Evolutionary conservation across 1,140 invertebrate genomes (phyloP).

Genomic region (Monomorium pharaonis): DNA sequence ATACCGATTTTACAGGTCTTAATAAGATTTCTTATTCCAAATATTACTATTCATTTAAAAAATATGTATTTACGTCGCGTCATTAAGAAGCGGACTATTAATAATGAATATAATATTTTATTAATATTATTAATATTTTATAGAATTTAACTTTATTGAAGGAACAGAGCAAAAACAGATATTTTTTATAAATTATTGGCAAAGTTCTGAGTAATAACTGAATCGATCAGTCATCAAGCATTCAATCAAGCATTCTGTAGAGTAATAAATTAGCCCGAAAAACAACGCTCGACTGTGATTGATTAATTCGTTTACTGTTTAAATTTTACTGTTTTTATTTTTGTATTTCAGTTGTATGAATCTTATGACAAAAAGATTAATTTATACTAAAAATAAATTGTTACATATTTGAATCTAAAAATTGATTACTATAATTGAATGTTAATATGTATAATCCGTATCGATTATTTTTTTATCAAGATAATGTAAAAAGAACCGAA

Average conservation of each 20-base stretch:
- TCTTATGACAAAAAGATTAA: background rate
- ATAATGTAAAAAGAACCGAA: too few species aligned
- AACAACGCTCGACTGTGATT: slow-evolving; percentile 5
- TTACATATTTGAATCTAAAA: background rate
- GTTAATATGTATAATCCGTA: background rate
- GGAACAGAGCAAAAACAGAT: too few species aligned
- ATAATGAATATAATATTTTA: too few species aligned
- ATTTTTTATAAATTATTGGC: too few species aligned
- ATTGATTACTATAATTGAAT: background rate
- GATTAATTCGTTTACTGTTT: background rate
- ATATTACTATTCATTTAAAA: background rate
- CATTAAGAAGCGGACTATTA: background rate
- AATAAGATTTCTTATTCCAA: background rate
- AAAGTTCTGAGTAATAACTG: background rate
- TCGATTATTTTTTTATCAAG: background rate
- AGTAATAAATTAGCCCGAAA: background rate
- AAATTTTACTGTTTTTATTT: background rate
- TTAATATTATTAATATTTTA: too few species aligned
- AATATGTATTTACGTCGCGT: background rate
- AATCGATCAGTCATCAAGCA: background rate
- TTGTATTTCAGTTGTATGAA: background rate
- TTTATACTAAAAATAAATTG: background rate
- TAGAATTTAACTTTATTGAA: too few species aligned
- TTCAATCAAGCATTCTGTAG: background rate
- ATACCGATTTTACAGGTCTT: background rate